Conservation (phyloP, 2,888 invertebrate species). For the Cyaniris semiargus region DNA sequence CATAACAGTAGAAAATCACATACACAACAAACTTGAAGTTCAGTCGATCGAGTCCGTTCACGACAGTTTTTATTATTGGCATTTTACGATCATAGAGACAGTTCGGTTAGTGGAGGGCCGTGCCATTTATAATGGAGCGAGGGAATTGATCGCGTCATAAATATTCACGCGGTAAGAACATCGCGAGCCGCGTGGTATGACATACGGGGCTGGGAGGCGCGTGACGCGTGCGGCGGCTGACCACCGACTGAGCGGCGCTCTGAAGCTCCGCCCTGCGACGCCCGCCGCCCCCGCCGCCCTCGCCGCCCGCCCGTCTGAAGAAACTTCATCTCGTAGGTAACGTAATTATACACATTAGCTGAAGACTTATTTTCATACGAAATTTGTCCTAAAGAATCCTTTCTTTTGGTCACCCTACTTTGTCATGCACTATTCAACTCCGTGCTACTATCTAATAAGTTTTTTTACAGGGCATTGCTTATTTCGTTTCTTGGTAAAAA, state of each 20-base stretch:
- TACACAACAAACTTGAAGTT: constrained; percentile 77
- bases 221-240: constrained; percentile 68
- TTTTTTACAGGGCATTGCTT: no score
- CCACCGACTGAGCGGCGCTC: constrained; percentile 74
- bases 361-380: constrained; percentile 58
- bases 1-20: constrained; percentile 76
- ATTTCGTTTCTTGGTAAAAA: no score
- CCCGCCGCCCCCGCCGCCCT: constrained; percentile 57
- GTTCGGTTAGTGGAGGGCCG: constrained; percentile 62
- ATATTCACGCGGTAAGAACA: constrained; percentile 71
- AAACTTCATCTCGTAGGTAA: constrained; percentile 73
- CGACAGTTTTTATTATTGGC: constrained; percentile 71
- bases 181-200: constrained; percentile 73
- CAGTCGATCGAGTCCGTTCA: constrained; percentile 71
- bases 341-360: constrained; percentile 52
- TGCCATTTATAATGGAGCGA: constrained; percentile 72
- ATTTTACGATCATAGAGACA: constrained; percentile 67
- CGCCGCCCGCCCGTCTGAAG: constrained; percentile 69
- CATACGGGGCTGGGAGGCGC: constrained; percentile 54
- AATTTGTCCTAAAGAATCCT: not conserved
- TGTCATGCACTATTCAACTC: not conserved
- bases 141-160: constrained; percentile 72
- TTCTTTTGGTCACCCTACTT: not conserved
- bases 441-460: not conserved
- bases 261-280: constrained; percentile 70